phyloP scores from a whole-genome alignment of 2,888 invertebrate species.

The Plutella xylostella region DNA sequence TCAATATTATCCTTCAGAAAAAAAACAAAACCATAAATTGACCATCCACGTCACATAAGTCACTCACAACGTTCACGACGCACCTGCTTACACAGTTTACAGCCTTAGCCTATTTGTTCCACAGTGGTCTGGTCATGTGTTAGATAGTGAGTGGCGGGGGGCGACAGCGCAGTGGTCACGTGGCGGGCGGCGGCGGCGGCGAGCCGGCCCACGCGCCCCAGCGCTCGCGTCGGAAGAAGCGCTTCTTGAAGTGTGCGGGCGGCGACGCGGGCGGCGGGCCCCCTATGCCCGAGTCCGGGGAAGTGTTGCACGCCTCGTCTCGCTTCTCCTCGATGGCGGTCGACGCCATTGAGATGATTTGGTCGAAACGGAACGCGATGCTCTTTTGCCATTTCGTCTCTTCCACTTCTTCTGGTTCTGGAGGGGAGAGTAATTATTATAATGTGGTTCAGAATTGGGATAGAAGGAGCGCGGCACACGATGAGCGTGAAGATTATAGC shows the following conservation, averaged over 20 bases:
- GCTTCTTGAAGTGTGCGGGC: conserved; percentile 79
- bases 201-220: conserved; percentile 69
- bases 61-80: no score
- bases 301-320: conserved; percentile 86
- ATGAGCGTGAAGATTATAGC: no score
- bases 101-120: no score
- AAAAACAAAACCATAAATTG: no score
- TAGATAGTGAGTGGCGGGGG: conserved; percentile 9
- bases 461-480: no score
- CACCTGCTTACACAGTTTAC: no score
- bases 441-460: no score
- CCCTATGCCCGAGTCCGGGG: conserved; percentile 88
- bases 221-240: conserved; percentile 81
- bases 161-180: conserved; percentile 43
- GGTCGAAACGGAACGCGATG: conserved; percentile 93
- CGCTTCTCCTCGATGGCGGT: conserved; percentile 91
- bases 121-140: no score
- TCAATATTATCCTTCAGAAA: no score
- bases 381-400: conserved; percentile 94
- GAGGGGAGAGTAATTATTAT: not conserved
- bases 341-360: conserved; percentile 92
- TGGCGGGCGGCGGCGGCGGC: conserved; percentile 60
- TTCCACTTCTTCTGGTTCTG: conserved; percentile 71
- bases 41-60: no score
- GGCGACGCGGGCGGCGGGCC: conserved; percentile 64